phyloP scores from a whole-genome alignment of 2,797 vertebrate genomes.

The Lagorchestes hirsutus region DNA sequence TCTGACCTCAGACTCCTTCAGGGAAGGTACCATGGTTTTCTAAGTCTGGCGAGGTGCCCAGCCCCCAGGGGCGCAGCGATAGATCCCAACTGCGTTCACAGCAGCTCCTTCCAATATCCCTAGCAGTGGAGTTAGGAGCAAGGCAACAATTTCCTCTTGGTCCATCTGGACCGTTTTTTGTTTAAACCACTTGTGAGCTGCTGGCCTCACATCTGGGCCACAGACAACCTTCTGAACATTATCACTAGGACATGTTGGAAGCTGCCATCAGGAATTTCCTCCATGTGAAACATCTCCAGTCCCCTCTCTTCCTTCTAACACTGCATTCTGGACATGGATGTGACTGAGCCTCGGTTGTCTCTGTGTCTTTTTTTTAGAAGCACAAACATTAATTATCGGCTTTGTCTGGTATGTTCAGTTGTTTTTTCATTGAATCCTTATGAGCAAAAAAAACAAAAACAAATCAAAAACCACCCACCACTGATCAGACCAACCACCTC shows the following conservation, averaged over 20 bases:
- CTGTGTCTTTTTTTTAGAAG: constrained; percentile 77
- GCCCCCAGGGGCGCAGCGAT: neutral
- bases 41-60: neutral
- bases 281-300: neutral
- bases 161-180: neutral
- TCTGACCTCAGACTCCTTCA: neutral
- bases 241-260: neutral
- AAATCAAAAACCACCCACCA: constrained; percentile 54
- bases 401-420: constrained; percentile 82
- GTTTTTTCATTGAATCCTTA: constrained; percentile 75
- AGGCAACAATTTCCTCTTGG: neutral
- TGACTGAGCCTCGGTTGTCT: constrained; percentile 66
- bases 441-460: constrained; percentile 68
- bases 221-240: neutral
- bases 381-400: constrained; percentile 81
- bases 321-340: neutral
- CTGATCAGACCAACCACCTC: neutral
- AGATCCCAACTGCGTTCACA: neutral
- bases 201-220: neutral
- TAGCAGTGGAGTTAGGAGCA: neutral
- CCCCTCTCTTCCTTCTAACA: neutral
- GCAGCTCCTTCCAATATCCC: neutral
- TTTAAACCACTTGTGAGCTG: neutral
- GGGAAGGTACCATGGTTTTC: neutral
- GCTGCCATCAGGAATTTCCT: neutral